A percentile compares a stretch with the other conserved stretches of the same genome.
These are phyloP conservation scores for Pipistrellus nathusii DNA, from an alignment of 2,797 vertebrate genomes.

Conservation along the genomic window DNA sequence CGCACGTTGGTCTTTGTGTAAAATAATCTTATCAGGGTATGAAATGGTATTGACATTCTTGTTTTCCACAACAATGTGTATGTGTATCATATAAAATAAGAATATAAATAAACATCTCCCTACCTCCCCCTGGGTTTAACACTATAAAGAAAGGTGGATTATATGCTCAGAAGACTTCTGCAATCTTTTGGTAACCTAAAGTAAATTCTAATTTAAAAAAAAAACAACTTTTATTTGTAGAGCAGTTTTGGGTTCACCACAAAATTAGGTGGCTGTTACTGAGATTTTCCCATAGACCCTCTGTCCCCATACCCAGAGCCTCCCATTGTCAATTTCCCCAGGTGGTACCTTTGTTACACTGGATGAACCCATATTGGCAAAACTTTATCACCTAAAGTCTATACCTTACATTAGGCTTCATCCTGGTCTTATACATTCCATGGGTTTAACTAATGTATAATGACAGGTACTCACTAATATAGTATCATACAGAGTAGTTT, in stretches of 20 bases:
- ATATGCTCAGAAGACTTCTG: background rate
- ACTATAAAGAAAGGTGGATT: background rate
- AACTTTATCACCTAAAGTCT: background rate
- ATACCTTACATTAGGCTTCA: background rate
- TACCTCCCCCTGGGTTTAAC: background rate
- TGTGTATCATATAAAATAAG: background rate
- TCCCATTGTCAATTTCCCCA: rapidly evolving
- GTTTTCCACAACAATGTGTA: background rate
- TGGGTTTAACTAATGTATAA: too few relatives aligned
- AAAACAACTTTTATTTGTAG: background rate
- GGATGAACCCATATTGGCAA: background rate
- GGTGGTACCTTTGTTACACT: background rate
- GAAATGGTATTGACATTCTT: background rate
- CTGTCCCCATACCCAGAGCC: background rate
- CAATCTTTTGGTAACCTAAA: background rate
- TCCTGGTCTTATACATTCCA: too few relatives aligned
- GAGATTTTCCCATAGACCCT: background rate
- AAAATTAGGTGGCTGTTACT: background rate
- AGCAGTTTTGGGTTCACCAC: background rate
- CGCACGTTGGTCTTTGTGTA: background rate
- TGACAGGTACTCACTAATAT: too few relatives aligned
- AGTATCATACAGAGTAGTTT: too few relatives aligned
- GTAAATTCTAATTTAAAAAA: background rate
- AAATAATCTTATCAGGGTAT: background rate
- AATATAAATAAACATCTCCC: background rate